A percentile compares a stretch with the other conserved stretches of the same genome.
Conservation (phyloP, 1,140 invertebrate species). For the Stegodyphus dumicola region DNA sequence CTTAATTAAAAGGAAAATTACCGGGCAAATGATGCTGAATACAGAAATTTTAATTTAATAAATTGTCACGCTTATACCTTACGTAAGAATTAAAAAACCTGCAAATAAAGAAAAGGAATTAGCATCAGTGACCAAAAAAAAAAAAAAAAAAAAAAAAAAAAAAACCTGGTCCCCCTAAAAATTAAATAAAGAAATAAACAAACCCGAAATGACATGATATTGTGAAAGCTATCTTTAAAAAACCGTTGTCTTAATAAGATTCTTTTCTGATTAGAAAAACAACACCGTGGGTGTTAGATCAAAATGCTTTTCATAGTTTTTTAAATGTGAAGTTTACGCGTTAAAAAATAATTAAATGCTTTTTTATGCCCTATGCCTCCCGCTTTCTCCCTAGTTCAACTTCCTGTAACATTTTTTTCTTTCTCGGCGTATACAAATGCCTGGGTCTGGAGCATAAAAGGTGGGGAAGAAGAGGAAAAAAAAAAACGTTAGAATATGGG, state of each 20-base stretch:
- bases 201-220: too few relatives aligned
- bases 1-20: too few relatives aligned
- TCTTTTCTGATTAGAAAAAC: slow-evolving; percentile 32
- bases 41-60: too few relatives aligned
- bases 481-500: slow-evolving; percentile 41
- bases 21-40: too few relatives aligned
- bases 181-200: too few relatives aligned
- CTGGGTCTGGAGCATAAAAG: slow-evolving; percentile 27
- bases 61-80: too few relatives aligned
- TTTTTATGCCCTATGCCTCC: slow-evolving; percentile 33
- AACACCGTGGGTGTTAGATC: slow-evolving; percentile 45
- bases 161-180: too few relatives aligned
- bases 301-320: slow-evolving; percentile 19
- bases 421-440: background rate
- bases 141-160: too few relatives aligned
- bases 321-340: slow-evolving; percentile 14
- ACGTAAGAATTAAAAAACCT: too few relatives aligned
- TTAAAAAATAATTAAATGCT: slow-evolving; percentile 42
- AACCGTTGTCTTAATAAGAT: slow-evolving; percentile 31
- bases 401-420: background rate
- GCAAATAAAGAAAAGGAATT: too few relatives aligned
- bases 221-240: background rate
- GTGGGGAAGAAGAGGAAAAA: background rate
- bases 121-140: too few relatives aligned
- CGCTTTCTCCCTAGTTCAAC: slow-evolving; percentile 15